Percentiles rank a stretch among this genome's conserved stretches.
Evolutionary conservation across 2,888 invertebrate genomes (phyloP).

Genomic region (Apodemia mormo): DNA sequence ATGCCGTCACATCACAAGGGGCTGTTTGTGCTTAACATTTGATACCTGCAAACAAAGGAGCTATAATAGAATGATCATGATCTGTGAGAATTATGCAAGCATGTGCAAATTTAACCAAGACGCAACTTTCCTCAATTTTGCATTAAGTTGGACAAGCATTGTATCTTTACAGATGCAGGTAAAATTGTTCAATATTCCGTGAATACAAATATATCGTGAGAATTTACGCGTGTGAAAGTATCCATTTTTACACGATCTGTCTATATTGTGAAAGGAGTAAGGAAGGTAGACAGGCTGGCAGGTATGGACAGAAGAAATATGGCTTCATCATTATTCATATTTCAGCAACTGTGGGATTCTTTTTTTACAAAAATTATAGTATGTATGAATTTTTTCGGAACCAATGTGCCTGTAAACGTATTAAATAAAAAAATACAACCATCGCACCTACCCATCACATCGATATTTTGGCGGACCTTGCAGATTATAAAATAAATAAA

Average conservation of each 20-base stretch:
- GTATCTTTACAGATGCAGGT: conserved; percentile 52
- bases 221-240: conserved; percentile 35
- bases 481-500: no score
- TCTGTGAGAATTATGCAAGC: neutral
- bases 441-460: no score
- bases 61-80: neutral
- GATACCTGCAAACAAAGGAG: neutral
- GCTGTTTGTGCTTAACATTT: neutral
- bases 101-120: conserved; percentile 19
- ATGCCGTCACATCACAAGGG: neutral
- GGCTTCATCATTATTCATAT: no score
- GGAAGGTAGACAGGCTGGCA: no score
- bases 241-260: conserved; percentile 16
- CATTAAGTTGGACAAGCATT: conserved; percentile 18
- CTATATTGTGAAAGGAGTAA: no score
- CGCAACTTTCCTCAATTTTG: conserved; percentile 12
- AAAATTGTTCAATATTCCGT: conserved; percentile 38
- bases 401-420: no score
- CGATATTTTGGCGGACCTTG: no score
- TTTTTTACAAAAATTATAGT: no score
- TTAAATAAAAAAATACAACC: no score
- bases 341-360: no score
- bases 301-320: no score
- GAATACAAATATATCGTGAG: conserved; percentile 22
- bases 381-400: no score